Evolutionary conservation across 2,888 invertebrate genomes (phyloP), one percentile per base, ranked within the genome.

Genomic region (Acanthosepion lycidas): DNA sequence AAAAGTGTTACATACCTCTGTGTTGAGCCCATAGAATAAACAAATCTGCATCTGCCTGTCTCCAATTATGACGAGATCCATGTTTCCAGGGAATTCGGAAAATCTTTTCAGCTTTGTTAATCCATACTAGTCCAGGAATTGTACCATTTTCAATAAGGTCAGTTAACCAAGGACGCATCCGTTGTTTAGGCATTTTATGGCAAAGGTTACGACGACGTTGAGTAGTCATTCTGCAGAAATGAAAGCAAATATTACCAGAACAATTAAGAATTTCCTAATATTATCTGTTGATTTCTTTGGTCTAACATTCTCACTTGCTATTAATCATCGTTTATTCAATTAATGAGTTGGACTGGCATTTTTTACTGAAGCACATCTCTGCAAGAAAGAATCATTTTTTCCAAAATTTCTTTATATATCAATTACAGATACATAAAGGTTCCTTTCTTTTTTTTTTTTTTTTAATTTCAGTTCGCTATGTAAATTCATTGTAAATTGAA

Each of bases 31-130:
- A 97, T 23, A 95, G 95, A 94, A 96, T 96, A 95, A 97, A 97
- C 59, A 97, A 95, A 55, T 96, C 95, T 12, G 96, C 96, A 95
- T 97, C 97, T 12, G 95, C 95, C 2, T 96, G 95, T 59, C 96
- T 96, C 96, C 96, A 97, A 15, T 96, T 96, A 91, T 96, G 96
- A 12, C 97, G 95, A 18, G 97, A 96, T 8, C 96, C 97, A 95
- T 97, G 97, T 94, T 96, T 96, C 97, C 97, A 97, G 0, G 97
- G 96, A 42, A 97, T 96, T 59, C 96, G 95, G 95, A 97, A 96
- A 33, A 96, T 95, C 26, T 95, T 95, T n/a, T 96, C 95, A 8
- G 95, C 92, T 91, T 95, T 95, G 91, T 96, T 95, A n/a, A 96
- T 93, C 97, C 97, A 97, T 15, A 95, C 94, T 49, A 97, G 95